These are phyloP conservation scores for Ceratoteleas bidentatus DNA, from an alignment of 1,140 invertebrate species.

Conservation along the genomic window DNA sequence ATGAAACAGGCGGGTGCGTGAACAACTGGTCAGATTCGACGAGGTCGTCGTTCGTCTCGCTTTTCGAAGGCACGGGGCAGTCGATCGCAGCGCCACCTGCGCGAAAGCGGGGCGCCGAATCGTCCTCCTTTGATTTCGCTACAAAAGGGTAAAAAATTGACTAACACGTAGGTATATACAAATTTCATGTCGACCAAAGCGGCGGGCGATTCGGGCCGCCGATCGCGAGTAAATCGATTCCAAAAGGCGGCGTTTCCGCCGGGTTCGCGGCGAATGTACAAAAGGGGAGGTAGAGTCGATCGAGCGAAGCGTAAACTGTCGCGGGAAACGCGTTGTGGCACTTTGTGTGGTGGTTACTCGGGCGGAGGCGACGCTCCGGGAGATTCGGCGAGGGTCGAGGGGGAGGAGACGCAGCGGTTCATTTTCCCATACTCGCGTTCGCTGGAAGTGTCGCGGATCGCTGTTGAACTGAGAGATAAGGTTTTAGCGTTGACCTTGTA, in stretches of 20 bases:
- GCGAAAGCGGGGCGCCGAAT: constrained; percentile 28
- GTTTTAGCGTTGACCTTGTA: constrained; percentile 87
- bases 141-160: constrained; percentile 38
- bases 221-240: too few species aligned
- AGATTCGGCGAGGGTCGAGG: constrained; percentile 35
- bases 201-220: not conserved
- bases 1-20: constrained; percentile 79
- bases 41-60: constrained; percentile 37
- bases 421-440: constrained; percentile 83
- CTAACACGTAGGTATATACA: constrained; percentile 30
- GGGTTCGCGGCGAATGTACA: not conserved
- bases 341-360: constrained; percentile 50
- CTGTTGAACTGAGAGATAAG: constrained; percentile 86
- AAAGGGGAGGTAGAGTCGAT: constrained; percentile 48
- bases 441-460: constrained; percentile 87
- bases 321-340: constrained; percentile 60
- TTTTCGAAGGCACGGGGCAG: constrained; percentile 75
- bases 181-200: constrained; percentile 13
- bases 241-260: not conserved
- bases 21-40: constrained; percentile 25
- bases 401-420: constrained; percentile 60
- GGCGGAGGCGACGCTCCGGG: constrained; percentile 20
- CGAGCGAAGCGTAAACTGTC: constrained; percentile 45
- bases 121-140: constrained; percentile 16
- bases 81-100: too few species aligned